These are phyloP conservation scores for Bradypodion ventrale DNA, from an alignment of 2,797 vertebrate species.

Conservation along the genomic window DNA sequence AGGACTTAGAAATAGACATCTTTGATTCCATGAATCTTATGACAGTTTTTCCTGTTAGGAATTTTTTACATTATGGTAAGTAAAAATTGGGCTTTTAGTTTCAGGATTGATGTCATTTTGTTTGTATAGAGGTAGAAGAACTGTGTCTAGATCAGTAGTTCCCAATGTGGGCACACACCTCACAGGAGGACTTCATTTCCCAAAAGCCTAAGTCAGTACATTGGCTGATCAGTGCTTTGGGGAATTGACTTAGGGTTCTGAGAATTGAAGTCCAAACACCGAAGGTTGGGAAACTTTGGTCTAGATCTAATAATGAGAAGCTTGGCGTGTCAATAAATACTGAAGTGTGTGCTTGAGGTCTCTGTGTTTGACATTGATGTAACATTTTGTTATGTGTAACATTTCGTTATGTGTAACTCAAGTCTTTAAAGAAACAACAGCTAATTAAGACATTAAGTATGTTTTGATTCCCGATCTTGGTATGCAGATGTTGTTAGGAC, in stretches of 20 bases:
- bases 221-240: no score
- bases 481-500: neutral
- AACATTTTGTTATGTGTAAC: neutral
- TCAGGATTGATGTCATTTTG: neutral
- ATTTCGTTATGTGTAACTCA: neutral
- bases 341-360: neutral
- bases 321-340: neutral
- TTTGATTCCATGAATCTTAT: neutral
- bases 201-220: no score
- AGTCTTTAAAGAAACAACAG: neutral
- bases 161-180: no score
- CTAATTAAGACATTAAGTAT: neutral
- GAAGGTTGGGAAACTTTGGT: no score
- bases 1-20: neutral
- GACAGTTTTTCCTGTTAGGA: neutral
- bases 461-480: neutral
- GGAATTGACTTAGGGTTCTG: no score
- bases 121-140: neutral
- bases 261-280: no score
- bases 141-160: neutral
- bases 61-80: neutral
- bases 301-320: neutral
- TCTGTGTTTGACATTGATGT: neutral
- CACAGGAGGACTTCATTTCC: no score
- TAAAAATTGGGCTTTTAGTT: neutral